Percentiles rank a stretch among this genome's conserved stretches.
Evolutionary conservation across 1,140 invertebrate genomes (phyloP).

Genomic region (Mycetomoellerius zeteki): DNA sequence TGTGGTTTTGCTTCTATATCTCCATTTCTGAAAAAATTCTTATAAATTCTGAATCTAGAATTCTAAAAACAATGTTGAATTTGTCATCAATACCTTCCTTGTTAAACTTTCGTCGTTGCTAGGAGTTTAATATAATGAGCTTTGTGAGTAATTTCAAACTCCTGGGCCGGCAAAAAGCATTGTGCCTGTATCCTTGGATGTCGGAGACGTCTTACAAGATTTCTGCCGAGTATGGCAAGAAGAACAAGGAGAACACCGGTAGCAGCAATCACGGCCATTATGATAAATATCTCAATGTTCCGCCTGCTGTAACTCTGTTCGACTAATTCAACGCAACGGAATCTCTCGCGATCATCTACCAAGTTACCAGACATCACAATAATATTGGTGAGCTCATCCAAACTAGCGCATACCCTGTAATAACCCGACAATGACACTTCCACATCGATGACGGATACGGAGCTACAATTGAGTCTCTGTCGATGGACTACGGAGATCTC

Average conservation of each 20-base stretch:
- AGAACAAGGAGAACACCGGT: constrained; percentile 72
- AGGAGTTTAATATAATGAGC: constrained; percentile 87
- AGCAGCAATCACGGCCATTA: constrained; percentile 78
- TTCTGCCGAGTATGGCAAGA: constrained; percentile 76
- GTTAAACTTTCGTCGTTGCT: constrained; percentile 87
- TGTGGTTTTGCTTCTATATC: not conserved
- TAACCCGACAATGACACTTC: constrained; percentile 80
- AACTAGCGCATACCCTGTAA: constrained; percentile 84
- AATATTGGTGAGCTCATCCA: constrained; percentile 73
- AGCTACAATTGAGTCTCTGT: constrained; percentile 81
- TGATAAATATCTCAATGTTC: constrained; percentile 78
- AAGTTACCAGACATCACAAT: constrained; percentile 20
- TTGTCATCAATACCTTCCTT: not conserved
- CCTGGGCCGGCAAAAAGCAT: constrained; percentile 85
- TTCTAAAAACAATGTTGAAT: not conserved
- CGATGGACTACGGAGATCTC: constrained; percentile 78
- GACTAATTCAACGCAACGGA: constrained; percentile 82
- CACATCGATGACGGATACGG: constrained; percentile 74
- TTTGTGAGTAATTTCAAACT: constrained; percentile 86
- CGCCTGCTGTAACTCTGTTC: constrained; percentile 75
- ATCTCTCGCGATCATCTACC: constrained; percentile 47
- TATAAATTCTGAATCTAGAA: not conserved
- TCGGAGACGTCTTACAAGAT: constrained; percentile 77
- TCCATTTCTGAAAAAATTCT: not conserved
- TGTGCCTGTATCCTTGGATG: constrained; percentile 81